Base-by-base conservation (phyloP, 2,888 invertebrate genomes). In the Ctenicera cuprea region DNA sequence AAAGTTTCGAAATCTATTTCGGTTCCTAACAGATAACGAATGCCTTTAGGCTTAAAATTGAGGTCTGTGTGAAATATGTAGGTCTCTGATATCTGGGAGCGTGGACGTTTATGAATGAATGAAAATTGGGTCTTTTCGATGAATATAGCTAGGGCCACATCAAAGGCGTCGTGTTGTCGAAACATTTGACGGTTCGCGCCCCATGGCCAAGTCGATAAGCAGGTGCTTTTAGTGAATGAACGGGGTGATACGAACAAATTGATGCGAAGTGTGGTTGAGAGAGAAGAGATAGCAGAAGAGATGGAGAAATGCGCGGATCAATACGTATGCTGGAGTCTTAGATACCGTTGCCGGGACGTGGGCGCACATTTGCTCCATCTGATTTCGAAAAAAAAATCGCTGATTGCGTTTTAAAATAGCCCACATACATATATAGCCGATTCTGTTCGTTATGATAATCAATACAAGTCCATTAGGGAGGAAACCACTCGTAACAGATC, bases 281-380 rank as follows among this genome's bases (percentile, higher is more conserved):
- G 78, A 78, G 76, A 77, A 75, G 81, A 83, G 82, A 82, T 79
- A 80, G 73, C 74, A 75, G 78, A 75, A 77, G 84, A 82, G 81
- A 82, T 79, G 80, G 82, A 80, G 80, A 78, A 80, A 82, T 79
- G 78, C 78, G 78, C 81, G 82, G 83, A 84, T 83, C 83, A 84
- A 84, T 84, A 82, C 82, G 79, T 81, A 81, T 80, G 81, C 83
- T 83, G 81, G 74, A 78, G 74, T 77, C 77, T 77, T 74, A 71
- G 77, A 76, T 75, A 79, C 74, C 74, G 79, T 76, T 79, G 75
- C 77, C 75, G 74, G 74, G 74, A 69, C 71, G 76, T 76, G 78
- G 73, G 77, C 76, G 77, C 75, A 74, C 69, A 68, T 75, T 71
- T 66, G 45, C 52, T 73, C 65, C 63, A 62, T 76, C 63, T 74